Evolutionary conservation across 2,797 vertebrate genomes (phyloP), one percentile per base, ranked within the genome.

Genomic region (Enteromius fasciolatus): DNA sequence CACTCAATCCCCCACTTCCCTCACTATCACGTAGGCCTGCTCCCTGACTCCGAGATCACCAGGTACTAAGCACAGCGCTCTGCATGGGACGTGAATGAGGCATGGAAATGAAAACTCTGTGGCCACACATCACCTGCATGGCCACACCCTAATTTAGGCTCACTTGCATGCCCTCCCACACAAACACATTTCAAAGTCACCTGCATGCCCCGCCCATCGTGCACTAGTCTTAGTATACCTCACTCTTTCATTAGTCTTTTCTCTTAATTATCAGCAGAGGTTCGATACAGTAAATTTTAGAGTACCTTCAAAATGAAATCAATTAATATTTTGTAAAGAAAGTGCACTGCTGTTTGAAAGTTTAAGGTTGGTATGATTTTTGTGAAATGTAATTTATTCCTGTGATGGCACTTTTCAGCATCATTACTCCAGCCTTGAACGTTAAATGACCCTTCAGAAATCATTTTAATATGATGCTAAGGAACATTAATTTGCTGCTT

Each of bases 11-110:
- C 97, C 92, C 81, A 77, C 81, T 95, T 98, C 89, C 96, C 96
- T 92, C 96, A 95, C 94, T 98, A 96, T 96, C 96, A 97, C 92
- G 92, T 96, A 97, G 95, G 96, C 94, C 95, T 97, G 94, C 96
- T 97, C 94, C 95, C 97, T 90, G 96, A 98, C 94, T 94, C 94
- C 92, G 97, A 98, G 94, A 93, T 97, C 94, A 96, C 94, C 95
- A 97, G 97, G 97, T 99, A 97, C 94, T 94, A 93, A 86, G 69
- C 89, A 82, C 84, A 78, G 48, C 28, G n/a, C 50, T 63, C 70
- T 79, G 78, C 84, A 80, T 83, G 59, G 15, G 66, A 69, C 10
- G 12, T 61, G 28, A 68, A 66, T 63, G 59, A 79, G 17, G 12
- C 48, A 77, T 77, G 59, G 50, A 12, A 52, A 41, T 39, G 10